A percentile compares a stretch with the other conserved stretches of the same genome.
Conservation (phyloP, 2,888 invertebrate species). For the Zaprionus obscuricornis region DNA sequence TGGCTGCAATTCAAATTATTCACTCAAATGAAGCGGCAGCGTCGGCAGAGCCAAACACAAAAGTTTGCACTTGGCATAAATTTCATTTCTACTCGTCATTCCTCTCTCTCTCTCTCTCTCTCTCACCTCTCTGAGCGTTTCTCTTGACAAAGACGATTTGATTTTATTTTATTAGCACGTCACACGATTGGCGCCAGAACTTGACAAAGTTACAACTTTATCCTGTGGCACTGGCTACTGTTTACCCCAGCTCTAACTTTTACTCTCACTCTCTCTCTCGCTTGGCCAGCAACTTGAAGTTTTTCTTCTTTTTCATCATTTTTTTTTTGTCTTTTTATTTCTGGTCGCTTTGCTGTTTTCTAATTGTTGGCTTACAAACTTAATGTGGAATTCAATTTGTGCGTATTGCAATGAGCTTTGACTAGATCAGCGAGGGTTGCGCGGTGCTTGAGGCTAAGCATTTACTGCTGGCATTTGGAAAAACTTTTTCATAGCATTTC, state of each 20-base stretch:
- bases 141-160: slow-evolving; percentile 36
- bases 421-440: not conserved
- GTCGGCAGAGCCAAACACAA: slow-evolving; percentile 52
- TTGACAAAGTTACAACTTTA: slow-evolving; percentile 74
- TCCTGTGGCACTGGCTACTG: slow-evolving; percentile 22
- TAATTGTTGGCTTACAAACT: slow-evolving; percentile 82
- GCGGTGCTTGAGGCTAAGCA: no score
- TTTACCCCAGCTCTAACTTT: not conserved
- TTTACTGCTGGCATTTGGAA: no score
- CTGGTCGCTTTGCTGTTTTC: slow-evolving; percentile 75
- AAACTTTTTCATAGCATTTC: slow-evolving; percentile 53
- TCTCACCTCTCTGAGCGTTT: not conserved
- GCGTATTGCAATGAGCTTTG: slow-evolving; percentile 32
- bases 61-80: slow-evolving; percentile 75
- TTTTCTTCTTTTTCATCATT: no score
- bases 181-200: slow-evolving; percentile 77
- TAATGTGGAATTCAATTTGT: slow-evolving; percentile 78
- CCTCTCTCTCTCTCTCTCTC: not conserved
- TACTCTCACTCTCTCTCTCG: not conserved
- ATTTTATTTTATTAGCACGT: slow-evolving; percentile 78
- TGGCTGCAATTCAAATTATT: slow-evolving; percentile 75
- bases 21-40: slow-evolving; percentile 68
- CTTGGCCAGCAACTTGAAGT: slow-evolving; percentile 18
- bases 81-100: slow-evolving; percentile 29
- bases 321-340: slow-evolving; percentile 35